Evolutionary conservation across 2,888 invertebrate species (phyloP).

Genomic region (Leistus spinibarbis): DNA sequence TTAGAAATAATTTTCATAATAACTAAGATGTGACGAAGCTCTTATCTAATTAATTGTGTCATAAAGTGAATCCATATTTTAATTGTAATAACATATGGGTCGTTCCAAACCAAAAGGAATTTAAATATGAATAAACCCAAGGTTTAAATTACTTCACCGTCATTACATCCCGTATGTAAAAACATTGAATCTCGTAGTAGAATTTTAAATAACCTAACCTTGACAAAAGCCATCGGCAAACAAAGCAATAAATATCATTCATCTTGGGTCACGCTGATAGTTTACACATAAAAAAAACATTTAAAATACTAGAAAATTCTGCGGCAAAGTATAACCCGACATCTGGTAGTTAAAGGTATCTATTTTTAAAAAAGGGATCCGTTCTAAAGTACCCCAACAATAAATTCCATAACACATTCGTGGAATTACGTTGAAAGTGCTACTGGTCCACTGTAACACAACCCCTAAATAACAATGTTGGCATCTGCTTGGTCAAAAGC

Average conservation of each 20-base stretch:
- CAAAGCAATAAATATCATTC: background rate
- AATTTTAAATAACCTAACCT: background rate
- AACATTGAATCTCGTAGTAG: background rate
- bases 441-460: conserved; percentile 2
- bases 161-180: background rate
- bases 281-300: background rate
- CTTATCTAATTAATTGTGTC: too few species aligned
- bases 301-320: background rate
- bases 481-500: conserved; percentile 23
- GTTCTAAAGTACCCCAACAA: conserved; percentile 4
- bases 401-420: background rate
- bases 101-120: background rate
- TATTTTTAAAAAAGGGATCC: conserved; percentile 24
- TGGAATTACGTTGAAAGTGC: background rate
- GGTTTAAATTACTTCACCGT: background rate
- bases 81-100: too few species aligned
- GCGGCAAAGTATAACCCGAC: background rate
- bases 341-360: conserved; percentile 25
- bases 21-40: too few species aligned
- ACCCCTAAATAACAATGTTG: conserved; percentile 21
- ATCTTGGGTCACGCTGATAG: background rate
- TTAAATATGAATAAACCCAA: background rate
- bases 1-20: too few species aligned
- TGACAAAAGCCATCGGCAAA: background rate
- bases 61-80: too few species aligned